Conservation (phyloP, 2,113 vertebrate genomes). For the Mesembrinibis cayennensis region DNA sequence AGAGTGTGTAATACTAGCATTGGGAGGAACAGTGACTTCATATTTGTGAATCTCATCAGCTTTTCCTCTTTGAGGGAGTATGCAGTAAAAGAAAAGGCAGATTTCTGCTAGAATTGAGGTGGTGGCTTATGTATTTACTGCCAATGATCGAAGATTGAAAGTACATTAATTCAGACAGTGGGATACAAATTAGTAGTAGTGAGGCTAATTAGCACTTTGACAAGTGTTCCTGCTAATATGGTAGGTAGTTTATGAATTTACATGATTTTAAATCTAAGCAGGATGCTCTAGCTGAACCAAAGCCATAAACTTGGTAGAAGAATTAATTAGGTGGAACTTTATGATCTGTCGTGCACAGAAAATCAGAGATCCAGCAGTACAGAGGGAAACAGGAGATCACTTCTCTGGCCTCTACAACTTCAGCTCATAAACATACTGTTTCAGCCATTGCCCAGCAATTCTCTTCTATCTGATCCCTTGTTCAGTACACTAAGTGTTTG, state of each 20-base stretch:
- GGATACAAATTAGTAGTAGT: neutral
- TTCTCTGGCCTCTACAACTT: neutral
- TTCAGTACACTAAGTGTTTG: neutral
- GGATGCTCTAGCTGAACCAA: neutral
- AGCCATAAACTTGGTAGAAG: neutral
- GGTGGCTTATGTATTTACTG: accelerated
- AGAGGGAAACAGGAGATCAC: neutral
- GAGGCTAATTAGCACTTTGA: neutral
- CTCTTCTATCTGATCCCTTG: neutral
- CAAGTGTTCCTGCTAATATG: neutral
- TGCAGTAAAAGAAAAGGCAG: neutral
- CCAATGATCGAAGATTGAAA: neutral
- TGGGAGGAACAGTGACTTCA: neutral
- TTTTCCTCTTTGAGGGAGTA: neutral
- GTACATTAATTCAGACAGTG: neutral
- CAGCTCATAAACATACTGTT: neutral
- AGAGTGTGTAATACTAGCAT: neutral
- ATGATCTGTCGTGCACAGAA: neutral
- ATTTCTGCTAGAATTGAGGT: neutral
- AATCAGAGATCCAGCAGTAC: neutral
- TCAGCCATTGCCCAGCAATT: neutral
- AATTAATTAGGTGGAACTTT: constrained; percentile 14
- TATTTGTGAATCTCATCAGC: neutral
- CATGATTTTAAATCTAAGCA: neutral
- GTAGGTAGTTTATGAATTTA: neutral